phyloP scores from a whole-genome alignment of 1,140 invertebrate genomes.

The Venustaconcha ellipsiformis region DNA sequence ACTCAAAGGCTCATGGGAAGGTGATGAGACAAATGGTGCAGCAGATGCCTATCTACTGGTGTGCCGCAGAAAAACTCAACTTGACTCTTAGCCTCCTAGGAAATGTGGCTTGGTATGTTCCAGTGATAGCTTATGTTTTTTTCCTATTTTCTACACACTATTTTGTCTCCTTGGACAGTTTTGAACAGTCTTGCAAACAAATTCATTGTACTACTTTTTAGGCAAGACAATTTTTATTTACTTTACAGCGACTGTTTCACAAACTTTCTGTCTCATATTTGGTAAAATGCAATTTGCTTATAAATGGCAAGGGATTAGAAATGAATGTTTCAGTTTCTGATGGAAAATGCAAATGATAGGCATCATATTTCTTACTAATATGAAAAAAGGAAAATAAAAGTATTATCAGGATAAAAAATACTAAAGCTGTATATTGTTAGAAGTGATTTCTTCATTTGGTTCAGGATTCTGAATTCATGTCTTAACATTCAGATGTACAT shows the following conservation, averaged over 20 bases:
- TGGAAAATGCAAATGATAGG: too few species aligned
- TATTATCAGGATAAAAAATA: too few species aligned
- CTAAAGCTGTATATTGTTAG: too few species aligned
- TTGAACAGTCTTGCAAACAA: background rate
- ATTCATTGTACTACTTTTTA: background rate
- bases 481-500: too few species aligned
- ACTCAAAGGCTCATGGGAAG: slow-evolving; percentile 40
- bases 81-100: slow-evolving; percentile 48
- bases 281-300: too few species aligned
- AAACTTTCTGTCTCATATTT: background rate
- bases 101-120: slow-evolving; percentile 41
- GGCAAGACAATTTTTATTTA: background rate
- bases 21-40: slow-evolving; percentile 59
- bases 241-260: background rate
- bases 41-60: slow-evolving; percentile 55
- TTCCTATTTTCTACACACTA: background rate
- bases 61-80: slow-evolving; percentile 38
- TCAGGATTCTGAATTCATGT: too few species aligned
- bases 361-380: too few species aligned
- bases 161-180: slow-evolving; percentile 2
- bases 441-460: too few species aligned
- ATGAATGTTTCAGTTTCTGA: too few species aligned
- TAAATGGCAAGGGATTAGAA: too few species aligned
- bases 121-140: background rate
- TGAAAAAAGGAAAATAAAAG: too few species aligned